Evolutionary conservation across 2,797 vertebrate genomes (phyloP), one percentile per base, ranked within the genome.

Genomic region (Microcaecilia unicolor): DNA sequence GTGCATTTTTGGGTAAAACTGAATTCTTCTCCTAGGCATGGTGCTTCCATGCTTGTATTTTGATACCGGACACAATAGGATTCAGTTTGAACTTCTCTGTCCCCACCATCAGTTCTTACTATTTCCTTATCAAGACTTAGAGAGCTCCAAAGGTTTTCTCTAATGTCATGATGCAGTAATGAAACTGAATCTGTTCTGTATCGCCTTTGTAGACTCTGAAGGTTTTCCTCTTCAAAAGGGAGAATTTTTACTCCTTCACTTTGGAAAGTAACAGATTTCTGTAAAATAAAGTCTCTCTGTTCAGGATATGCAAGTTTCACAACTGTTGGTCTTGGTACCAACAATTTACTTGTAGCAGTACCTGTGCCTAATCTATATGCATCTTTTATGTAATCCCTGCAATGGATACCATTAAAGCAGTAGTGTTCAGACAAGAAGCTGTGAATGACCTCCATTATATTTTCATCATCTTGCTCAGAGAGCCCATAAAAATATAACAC

Each of bases 401-500:
- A 74, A 15, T 78, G 67, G 17, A 85, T 65, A 31, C 82, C 82
- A 16, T 78, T 82, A 58, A 71, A 63, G 37, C 80, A 80, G 48
- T 69, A 70, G 46, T 61, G 63, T 22, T 85, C 71, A 12, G 83
- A 65, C 26, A 82, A 44, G 20, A 86, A 83, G 57, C 62, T 79
- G 17, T 62, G 68, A 26, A 84, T 78, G 22, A 73, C 52, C 21
- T 83, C 61, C 52, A 67, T 5, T 19, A 74, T 82, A 41, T 84
- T 73, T 53, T 86, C 84, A 3, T 56, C 72, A 28, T 80, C 76
- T 39, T 74, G 36, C 41, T 86, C 84, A 13, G 80, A 75, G 38
- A 85, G 70, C 8, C 83, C 81, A 46, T 81, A 81, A 13, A 86
- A 67, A 48, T 76, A 83, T 2, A 86, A 48, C 3, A 79, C 37